Evolutionary conservation across 1,140 invertebrate genomes (phyloP).

Genomic region (Saccostrea cuccullata): DNA sequence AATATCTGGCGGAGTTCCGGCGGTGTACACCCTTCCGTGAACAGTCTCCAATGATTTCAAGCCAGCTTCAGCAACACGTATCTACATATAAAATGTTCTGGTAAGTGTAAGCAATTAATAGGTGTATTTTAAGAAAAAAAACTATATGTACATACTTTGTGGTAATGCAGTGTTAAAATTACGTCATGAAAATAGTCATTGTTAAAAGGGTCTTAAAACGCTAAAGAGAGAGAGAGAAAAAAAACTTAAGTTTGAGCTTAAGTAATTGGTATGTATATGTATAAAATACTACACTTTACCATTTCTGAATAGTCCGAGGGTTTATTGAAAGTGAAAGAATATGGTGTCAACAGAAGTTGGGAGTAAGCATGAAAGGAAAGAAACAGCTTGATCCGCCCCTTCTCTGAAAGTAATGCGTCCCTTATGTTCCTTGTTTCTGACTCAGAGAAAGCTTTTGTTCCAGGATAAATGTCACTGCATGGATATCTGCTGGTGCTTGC

Average conservation of each 20-base stretch:
- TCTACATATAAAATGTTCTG: background rate
- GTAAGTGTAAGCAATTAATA: background rate
- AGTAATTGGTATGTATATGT: no score
- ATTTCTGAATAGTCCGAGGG: conserved; percentile 37
- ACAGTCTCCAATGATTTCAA: conserved; percentile 21
- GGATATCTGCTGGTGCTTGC: conserved; percentile 45
- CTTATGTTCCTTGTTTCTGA: conserved; percentile 56
- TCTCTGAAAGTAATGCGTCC: conserved; percentile 38
- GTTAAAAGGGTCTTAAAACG: no score
- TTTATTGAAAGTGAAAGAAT: conserved; percentile 32
- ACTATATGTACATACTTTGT: background rate
- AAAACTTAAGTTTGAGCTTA: no score
- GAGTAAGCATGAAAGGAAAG: conserved; percentile 62
- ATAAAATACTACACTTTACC: background rate
- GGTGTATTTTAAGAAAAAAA: background rate
- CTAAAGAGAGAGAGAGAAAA: no score
- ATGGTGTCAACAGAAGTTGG: conserved; percentile 56
- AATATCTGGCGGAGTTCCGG: conserved; percentile 39
- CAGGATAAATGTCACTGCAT: conserved; percentile 54
- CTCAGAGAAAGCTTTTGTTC: conserved; percentile 52
- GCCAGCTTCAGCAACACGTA: conserved; percentile 17
- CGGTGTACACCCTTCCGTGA: background rate
- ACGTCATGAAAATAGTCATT: background rate
- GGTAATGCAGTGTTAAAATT: no score
- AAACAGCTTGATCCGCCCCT: conserved; percentile 41